Conservation (phyloP, 2,797 vertebrate species). For the Pangasius djambal region DNA sequence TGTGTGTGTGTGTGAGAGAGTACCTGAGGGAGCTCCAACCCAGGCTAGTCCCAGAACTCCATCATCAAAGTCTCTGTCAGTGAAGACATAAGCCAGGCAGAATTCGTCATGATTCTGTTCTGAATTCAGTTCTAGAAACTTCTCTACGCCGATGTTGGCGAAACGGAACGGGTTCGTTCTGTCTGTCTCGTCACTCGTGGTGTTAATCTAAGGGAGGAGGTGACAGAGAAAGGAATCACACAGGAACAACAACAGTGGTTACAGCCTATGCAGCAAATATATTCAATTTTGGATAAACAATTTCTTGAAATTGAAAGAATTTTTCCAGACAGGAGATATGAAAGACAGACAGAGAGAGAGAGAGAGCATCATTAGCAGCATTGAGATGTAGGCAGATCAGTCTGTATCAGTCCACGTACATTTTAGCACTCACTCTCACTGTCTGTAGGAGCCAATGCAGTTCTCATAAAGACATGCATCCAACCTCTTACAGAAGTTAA, state of each 20-base stretch:
- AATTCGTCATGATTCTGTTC: slow-evolving; percentile 98
- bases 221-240: not conserved
- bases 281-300: not conserved
- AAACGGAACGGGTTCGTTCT: slow-evolving; percentile 93
- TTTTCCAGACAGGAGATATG: not conserved
- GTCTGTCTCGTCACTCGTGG: slow-evolving; percentile 85
- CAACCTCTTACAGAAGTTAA: not conserved
- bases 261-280: not conserved
- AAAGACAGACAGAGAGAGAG: not conserved
- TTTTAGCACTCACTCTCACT: not conserved
- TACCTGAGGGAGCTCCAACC: slow-evolving; percentile 89
- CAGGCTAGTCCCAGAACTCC: slow-evolving; percentile 95
- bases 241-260: not conserved
- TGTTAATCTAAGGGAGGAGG: slow-evolving; percentile 84
- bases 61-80: slow-evolving; percentile 96
- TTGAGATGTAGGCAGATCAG: not conserved
- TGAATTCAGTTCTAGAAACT: slow-evolving; percentile 96
- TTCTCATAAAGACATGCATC: not conserved
- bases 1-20: slow-evolving; percentile 1
- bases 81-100: slow-evolving; percentile 97
- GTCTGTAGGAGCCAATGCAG: not conserved
- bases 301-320: not conserved
- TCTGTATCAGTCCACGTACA: not conserved
- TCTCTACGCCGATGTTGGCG: slow-evolving; percentile 96
- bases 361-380: not conserved